These are phyloP conservation scores for Andrena chrysosceles DNA, from an alignment of 2,888 invertebrate genomes.

Conservation along the genomic window DNA sequence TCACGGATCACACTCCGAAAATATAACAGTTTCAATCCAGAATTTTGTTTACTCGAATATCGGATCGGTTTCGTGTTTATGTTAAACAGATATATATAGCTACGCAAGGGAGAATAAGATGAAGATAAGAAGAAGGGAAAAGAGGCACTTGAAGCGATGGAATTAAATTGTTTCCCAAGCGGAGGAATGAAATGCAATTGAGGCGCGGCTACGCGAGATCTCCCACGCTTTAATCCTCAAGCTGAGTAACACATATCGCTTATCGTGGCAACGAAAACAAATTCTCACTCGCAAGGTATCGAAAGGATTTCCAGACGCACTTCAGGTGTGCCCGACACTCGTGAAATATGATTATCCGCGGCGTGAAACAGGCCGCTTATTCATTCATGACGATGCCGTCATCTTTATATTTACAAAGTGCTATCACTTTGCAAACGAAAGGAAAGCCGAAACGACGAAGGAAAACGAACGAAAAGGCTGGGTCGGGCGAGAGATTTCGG, in stretches of 20 bases:
- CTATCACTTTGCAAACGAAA: slow-evolving; percentile 43
- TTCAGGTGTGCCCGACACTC: neutral
- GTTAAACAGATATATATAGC: neutral
- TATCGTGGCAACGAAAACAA: neutral
- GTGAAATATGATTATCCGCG: slow-evolving; percentile 16
- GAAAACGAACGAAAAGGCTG: neutral
- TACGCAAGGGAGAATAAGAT: neutral
- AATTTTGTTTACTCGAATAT: neutral
- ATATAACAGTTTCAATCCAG: neutral
- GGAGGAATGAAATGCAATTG: slow-evolving; percentile 17
- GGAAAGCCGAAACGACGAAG: slow-evolving; percentile 5
- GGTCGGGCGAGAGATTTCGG: neutral
- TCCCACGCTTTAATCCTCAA: slow-evolving; percentile 22
- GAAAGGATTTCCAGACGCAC: neutral
- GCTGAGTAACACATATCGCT: neutral
- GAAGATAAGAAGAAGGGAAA: neutral
- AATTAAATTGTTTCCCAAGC: slow-evolving; percentile 32
- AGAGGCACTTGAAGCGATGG: neutral
- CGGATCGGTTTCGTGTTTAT: neutral
- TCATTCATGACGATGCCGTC: slow-evolving; percentile 77
- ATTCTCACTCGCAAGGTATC: neutral
- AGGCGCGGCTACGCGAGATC: slow-evolving; percentile 48
- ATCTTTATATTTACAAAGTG: slow-evolving; percentile 79
- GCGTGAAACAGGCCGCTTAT: slow-evolving; percentile 50
- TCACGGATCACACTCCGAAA: neutral